Evolutionary conservation across 2,888 invertebrate species (phyloP), one percentile per base, ranked within the genome.

Genomic region (Spodoptera exigua): DNA sequence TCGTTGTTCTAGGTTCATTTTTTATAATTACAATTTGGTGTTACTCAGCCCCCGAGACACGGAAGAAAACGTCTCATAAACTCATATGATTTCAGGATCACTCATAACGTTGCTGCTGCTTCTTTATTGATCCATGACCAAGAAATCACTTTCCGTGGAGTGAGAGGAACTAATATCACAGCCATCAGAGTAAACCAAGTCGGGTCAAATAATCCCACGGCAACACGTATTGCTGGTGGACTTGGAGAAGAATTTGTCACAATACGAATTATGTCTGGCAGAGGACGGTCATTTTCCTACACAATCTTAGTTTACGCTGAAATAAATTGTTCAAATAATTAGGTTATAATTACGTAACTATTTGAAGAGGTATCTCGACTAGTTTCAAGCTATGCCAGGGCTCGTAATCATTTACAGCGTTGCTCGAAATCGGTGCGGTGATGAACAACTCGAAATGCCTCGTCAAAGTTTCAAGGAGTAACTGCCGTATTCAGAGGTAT

Each of bases 101-200:
- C 13, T 13, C 41, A 41, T 12, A 10, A 1, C 11, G 41, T 35
- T 11, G 18, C 12, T 7, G 34, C 34, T 0, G n/a, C 51, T 1
- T 0, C 17, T 2, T 52, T 52, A 2, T 13, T 52, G 0, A 7
- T 13, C 2, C 18, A 43, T 2, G 18, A 52, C 5, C 41, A 43
- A 9, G 51, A 52, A 5, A 2, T 52, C 1, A 52, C 51, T 0
- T 18, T 43, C 40, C 41, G 43, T 7, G 43, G 51, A 12, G 34
- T 11, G 9, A 13, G 35, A 0, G 9, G 34, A 11, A 34, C 43
- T 2, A 52, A 43, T 2, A 52, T 52, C 17, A 52, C 52, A 2
- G 13, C 52, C 0, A 35, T 52, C 1, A 16, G 18, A 12, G 35
- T 52, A 12, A 2, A 4, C 1, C n/a, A 18, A 1, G 2, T 1